These are phyloP conservation scores for Oreochromis niloticus DNA, from an alignment of 2,113 vertebrate genomes.

Conservation along the genomic window DNA sequence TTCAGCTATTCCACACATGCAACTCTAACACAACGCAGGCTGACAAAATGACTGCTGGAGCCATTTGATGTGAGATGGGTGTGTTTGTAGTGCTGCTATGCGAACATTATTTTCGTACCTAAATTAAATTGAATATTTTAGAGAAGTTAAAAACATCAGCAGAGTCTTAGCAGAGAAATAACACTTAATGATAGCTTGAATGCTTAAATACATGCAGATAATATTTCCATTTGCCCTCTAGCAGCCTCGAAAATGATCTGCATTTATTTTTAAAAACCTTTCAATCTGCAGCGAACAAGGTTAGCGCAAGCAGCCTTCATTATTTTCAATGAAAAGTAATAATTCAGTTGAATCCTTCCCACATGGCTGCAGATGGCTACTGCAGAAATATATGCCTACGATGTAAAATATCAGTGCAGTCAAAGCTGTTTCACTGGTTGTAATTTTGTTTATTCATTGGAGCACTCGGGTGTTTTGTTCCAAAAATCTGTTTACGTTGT, in stretches of 20 bases:
- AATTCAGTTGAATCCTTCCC: not conserved
- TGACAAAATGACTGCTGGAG: not conserved
- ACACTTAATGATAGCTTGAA: not conserved
- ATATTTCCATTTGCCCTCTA: not conserved
- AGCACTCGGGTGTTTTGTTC: not conserved
- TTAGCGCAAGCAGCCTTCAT: not conserved
- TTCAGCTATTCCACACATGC: not conserved
- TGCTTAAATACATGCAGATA: not conserved
- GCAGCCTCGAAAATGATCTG: not conserved
- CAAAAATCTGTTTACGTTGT: not conserved
- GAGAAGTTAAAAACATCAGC: not conserved
- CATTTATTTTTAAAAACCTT: not conserved
- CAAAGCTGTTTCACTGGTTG: not conserved
- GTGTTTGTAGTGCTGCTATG: not conserved
- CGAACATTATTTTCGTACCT: not conserved
- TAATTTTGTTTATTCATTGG: not conserved
- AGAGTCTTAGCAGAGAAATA: not conserved
- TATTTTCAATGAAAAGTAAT: not conserved
- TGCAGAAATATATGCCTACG: not conserved
- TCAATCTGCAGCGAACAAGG: not conserved
- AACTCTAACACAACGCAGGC: not conserved
- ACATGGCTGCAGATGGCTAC: not conserved
- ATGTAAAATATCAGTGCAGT: not conserved
- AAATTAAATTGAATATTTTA: not conserved
- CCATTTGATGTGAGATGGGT: not conserved